Evolutionary conservation across 2,113 vertebrate species (phyloP).

Genomic region (Urocolius indicus): DNA sequence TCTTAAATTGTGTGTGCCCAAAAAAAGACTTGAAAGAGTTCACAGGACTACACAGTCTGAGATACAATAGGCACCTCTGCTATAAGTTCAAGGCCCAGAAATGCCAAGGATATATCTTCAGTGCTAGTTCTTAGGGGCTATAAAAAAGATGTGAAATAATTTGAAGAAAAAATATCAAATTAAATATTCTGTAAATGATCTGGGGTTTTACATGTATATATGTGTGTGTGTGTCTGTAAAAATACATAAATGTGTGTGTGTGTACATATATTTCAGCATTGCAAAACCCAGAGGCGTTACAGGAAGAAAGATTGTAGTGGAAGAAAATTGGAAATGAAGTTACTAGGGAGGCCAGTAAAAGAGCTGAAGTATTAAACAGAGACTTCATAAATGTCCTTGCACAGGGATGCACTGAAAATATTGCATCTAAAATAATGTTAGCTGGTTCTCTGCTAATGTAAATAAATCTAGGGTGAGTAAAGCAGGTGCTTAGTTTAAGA

Average conservation of each 20-base stretch:
- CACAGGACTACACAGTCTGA: background rate
- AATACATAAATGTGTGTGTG: background rate
- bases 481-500: background rate
- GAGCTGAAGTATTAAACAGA: conserved; percentile 18
- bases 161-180: conserved; percentile 7
- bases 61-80: background rate
- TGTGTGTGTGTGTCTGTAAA: background rate
- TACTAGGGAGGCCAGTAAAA: background rate
- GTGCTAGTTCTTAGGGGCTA: background rate
- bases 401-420: background rate
- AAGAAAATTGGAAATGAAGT: conserved; percentile 27
- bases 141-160: background rate
- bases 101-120: background rate
- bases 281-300: background rate
- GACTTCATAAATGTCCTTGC: conserved; percentile 18
- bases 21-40: background rate
- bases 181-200: background rate
- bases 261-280: background rate
- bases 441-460: background rate
- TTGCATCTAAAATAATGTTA: background rate
- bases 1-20: background rate
- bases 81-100: background rate
- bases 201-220: background rate
- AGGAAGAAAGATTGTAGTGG: background rate
- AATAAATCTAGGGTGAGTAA: background rate